Percentiles rank a stretch among this genome's conserved stretches.
These are phyloP conservation scores for Puntigrus tetrazona DNA, from an alignment of 2,113 vertebrate species.

Conservation along the genomic window DNA sequence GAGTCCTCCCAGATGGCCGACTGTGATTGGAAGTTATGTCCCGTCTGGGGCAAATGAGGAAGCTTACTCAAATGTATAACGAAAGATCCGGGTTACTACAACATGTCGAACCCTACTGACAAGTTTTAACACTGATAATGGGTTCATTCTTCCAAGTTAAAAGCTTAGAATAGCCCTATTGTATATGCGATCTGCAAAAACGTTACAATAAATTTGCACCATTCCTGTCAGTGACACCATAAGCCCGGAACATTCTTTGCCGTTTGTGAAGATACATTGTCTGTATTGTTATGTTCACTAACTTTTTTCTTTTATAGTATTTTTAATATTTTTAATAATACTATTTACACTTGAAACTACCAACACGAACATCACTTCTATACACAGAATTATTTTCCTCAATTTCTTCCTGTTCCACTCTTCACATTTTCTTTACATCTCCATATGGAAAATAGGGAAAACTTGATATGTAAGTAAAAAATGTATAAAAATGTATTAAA, in stretches of 20 bases:
- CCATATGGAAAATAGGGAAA: no score
- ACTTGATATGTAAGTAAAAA: no score
- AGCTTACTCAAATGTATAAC: neutral
- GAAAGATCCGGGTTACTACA: neutral
- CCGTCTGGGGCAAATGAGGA: neutral
- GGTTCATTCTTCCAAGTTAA: conserved; percentile 9
- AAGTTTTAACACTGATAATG: conserved; percentile 28
- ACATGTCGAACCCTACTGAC: neutral
- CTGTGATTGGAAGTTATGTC: neutral
- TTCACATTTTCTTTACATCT: no score
- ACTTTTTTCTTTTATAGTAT: no score
- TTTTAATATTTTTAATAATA: no score
- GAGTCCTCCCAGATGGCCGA: neutral
- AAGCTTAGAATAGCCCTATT: neutral
- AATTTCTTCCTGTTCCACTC: no score
- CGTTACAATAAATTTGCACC: neutral
- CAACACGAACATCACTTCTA: no score
- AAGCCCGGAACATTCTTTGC: neutral
- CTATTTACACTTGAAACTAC: no score
- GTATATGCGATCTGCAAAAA: neutral
- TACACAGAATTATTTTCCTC: no score
- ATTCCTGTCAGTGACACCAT: neutral
- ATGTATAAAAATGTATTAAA: no score
- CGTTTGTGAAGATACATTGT: neutral
- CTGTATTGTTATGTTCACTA: no score